Base-by-base conservation (phyloP, 2,888 invertebrate species). In the Fragum fragum region DNA sequence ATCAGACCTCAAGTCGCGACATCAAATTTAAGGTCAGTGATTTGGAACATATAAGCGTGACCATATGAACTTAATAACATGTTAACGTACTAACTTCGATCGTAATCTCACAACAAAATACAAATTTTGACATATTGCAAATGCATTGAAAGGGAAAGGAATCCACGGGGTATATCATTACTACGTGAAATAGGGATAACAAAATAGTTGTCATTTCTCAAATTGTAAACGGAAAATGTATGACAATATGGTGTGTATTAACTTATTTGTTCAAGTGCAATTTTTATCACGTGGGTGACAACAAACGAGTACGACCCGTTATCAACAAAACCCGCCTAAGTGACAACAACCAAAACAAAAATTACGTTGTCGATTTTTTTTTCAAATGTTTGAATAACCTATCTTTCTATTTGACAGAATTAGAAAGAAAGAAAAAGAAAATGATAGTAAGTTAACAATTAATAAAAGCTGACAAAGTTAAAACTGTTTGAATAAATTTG, bases 1-100 rank as follows among this genome's bases (percentile, higher is more conserved):
- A 32, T 63, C 28, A 63, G 63, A 63, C 63, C 63, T 63, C 63
- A 32, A 63, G 63, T 63, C 63, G 63, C 63, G 63, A 63, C 63
- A 63, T 63, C 28, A 32, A 21, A 28, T 14, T 32, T 3, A 36
- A 36, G 36, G 32, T 32, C 63, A 32, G 36, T 63, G 63, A 63
- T 28, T 63, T 28, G 63, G 36, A 36, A 63, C 63, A n/a, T n/a
- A 32, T 28, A 63, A 63, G 63, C 36, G 63, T 63, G 63, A 63
- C 63, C 63, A 63, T 63, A 63, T 63, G 63, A 63, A 63, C 63
- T 63, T 63, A 63, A 63, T 63, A 63, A 63, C 63, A 63, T 63
- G 63, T 36, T 63, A 3, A n/a, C 36, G 63, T 9, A 63, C 63
- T 29, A 36, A 63, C 28, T 63, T 63, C n/a, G 63, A 63, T 63